Conservation (phyloP, 2,888 invertebrate genomes). For the Danaus chrysippus region DNA sequence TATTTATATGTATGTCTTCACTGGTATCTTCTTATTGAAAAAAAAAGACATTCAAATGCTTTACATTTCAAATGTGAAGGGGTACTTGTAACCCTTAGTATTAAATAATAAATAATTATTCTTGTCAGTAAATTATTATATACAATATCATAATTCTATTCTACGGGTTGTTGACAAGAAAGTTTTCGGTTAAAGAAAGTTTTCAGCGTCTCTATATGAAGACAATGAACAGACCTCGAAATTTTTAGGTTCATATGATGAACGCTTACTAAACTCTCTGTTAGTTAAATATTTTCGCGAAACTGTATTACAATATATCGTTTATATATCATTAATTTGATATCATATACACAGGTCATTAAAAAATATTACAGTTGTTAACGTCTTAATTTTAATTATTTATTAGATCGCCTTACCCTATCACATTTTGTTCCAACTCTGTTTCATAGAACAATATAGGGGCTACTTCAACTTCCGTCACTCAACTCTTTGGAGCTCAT, state of each 20-base stretch:
- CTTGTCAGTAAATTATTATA: background rate
- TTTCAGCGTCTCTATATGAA: conserved; percentile 18
- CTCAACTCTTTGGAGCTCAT: conserved; percentile 69
- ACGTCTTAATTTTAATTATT: background rate
- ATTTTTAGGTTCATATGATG: conserved; percentile 17
- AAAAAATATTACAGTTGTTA: no score
- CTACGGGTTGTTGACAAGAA: conserved; percentile 9
- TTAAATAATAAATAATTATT: background rate
- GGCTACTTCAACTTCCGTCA: conserved; percentile 67
- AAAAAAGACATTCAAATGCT: no score
- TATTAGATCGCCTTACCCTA: conserved; percentile 25
- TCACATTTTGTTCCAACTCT: conserved; percentile 22
- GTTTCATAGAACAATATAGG: conserved; percentile 32
- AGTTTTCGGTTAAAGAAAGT: conserved; percentile 15
- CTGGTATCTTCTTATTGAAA: no score
- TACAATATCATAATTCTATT: background rate
- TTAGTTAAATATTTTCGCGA: conserved; percentile 13
- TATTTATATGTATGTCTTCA: no score
- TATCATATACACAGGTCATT: no score
- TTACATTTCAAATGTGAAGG: no score
- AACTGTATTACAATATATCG: conserved; percentile 10
- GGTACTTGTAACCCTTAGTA: no score
- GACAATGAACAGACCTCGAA: conserved; percentile 22
- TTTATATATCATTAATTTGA: conserved; percentile 6
- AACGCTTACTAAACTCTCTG: conserved; percentile 18